Conservation (phyloP, 2,888 invertebrate genomes). For the Cerceris ruficornis region DNA sequence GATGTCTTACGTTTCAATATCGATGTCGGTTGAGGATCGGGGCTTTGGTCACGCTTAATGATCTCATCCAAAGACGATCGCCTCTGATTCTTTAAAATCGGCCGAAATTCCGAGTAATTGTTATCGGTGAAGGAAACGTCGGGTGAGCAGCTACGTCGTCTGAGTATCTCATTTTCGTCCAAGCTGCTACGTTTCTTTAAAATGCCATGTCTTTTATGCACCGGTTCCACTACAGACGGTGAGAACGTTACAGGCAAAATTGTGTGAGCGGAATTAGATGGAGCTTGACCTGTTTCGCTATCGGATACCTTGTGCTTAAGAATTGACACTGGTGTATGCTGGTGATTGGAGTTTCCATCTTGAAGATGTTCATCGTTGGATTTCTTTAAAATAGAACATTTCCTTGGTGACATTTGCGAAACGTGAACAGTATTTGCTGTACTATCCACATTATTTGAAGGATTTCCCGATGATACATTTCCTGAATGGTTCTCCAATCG, state of each 20-base stretch:
- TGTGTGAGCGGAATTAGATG: slow-evolving; percentile 76
- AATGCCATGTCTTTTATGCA: slow-evolving; percentile 89
- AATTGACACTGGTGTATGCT: slow-evolving; percentile 83
- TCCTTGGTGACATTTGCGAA: slow-evolving; percentile 65
- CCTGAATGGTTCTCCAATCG: slow-evolving; percentile 33
- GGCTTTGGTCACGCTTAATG: slow-evolving; percentile 84
- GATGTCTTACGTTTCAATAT: slow-evolving; percentile 89
- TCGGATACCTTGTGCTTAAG: slow-evolving; percentile 83
- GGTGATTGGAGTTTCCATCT: slow-evolving; percentile 55
- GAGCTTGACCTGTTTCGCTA: slow-evolving; percentile 79
- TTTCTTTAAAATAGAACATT: slow-evolving; percentile 68
- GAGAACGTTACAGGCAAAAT: slow-evolving; percentile 92
- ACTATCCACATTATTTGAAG: slow-evolving; percentile 39
- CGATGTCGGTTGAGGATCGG: slow-evolving; percentile 85
- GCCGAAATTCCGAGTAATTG: slow-evolving; percentile 84
- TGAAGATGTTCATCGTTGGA: slow-evolving; percentile 58
- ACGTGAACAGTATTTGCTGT: slow-evolving; percentile 35
- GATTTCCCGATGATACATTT: slow-evolving; percentile 32
- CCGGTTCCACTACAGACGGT: slow-evolving; percentile 88
- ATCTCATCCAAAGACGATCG: slow-evolving; percentile 89
- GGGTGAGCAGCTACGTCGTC: slow-evolving; percentile 87
- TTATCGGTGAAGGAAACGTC: slow-evolving; percentile 86
- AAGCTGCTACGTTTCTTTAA: slow-evolving; percentile 92
- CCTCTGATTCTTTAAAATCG: slow-evolving; percentile 87
- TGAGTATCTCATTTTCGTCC: slow-evolving; percentile 89